phyloP scores from a whole-genome alignment of 2,113 vertebrate species.

The Poecilia latipinna region DNA sequence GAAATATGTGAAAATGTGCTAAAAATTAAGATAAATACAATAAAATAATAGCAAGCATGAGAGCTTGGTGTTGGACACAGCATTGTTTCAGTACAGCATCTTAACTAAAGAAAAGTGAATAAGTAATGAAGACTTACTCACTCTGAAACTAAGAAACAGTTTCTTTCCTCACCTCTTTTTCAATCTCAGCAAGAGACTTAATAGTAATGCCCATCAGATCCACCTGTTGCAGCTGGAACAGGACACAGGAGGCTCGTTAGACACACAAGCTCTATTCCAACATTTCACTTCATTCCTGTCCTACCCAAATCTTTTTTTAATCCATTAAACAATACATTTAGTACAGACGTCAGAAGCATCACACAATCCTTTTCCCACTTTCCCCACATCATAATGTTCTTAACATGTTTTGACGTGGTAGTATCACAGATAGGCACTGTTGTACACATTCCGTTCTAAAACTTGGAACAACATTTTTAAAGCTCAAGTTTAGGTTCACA shows the following conservation, averaged over 20 bases:
- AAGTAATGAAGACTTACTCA: too few species aligned
- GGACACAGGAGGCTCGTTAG: neutral
- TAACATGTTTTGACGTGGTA: too few species aligned
- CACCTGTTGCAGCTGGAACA: conserved; percentile 89
- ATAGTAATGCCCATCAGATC: conserved; percentile 97
- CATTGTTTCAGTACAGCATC: neutral
- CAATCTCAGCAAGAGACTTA: conserved; percentile 95
- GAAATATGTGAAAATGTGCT: neutral
- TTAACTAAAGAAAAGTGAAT: neutral
- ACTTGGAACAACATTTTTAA: neutral
- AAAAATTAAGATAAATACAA: too few species aligned
- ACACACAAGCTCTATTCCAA: neutral
- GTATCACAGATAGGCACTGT: too few species aligned
- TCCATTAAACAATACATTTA: too few species aligned
- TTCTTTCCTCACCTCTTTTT: conserved; percentile 89
- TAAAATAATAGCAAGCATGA: too few species aligned
- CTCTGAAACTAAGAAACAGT: neutral
- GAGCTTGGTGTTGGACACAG: too few species aligned
- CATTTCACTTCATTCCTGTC: neutral
- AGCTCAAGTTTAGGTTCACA: neutral
- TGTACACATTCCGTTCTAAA: neutral
- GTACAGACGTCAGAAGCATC: too few species aligned
- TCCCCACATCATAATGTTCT: too few species aligned
- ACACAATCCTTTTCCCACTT: neutral
- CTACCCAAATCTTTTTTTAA: neutral